These are phyloP conservation scores for Athene noctua DNA, from an alignment of 2,113 vertebrate genomes.

Conservation along the genomic window DNA sequence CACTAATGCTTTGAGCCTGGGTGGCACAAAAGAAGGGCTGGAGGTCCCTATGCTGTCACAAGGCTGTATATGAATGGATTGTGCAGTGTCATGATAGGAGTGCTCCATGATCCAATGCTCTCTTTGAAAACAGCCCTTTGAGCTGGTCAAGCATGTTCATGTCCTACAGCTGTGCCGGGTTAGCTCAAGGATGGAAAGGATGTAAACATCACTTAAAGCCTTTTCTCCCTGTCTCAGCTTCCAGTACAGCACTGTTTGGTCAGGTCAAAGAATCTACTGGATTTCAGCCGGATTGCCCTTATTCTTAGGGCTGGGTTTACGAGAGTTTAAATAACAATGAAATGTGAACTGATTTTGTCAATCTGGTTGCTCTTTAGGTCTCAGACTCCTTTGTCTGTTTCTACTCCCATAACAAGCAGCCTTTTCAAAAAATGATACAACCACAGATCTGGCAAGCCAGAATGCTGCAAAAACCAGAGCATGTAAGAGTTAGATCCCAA, in stretches of 20 bases:
- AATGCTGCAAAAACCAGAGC: background rate
- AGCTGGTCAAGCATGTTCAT: background rate
- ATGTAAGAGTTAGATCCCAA: background rate
- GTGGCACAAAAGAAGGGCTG: background rate
- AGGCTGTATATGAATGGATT: rapidly evolving
- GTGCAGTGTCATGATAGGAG: background rate
- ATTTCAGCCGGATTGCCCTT: constrained; percentile 1
- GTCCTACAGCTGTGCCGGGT: background rate
- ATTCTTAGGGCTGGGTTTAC: background rate
- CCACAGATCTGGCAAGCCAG: background rate
- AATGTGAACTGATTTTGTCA: constrained; percentile 15
- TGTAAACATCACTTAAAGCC: background rate
- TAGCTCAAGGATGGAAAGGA: background rate
- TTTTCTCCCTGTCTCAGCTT: background rate
- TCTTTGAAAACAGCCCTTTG: background rate
- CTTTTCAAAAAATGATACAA: background rate
- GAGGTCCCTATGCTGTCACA: background rate
- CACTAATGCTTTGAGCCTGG: background rate
- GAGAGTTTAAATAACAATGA: background rate
- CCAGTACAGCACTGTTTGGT: background rate
- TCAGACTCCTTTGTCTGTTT: background rate
- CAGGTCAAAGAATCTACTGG: background rate
- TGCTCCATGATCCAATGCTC: background rate
- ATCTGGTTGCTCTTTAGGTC: background rate
- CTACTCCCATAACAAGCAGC: background rate